phyloP scores from a whole-genome alignment of 2,888 invertebrate species.

The Volucella inanis region DNA sequence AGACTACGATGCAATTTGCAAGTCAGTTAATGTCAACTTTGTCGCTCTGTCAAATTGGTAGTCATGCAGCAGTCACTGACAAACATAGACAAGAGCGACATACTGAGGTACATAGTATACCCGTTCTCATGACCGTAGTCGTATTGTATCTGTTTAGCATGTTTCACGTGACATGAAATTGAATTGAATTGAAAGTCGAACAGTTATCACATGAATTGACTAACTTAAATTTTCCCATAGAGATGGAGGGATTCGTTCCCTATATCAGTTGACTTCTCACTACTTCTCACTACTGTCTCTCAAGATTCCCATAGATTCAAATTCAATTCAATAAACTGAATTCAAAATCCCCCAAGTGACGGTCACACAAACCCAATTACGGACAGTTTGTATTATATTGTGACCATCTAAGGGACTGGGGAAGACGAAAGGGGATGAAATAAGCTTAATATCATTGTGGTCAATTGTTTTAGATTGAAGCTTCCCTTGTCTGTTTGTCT shows the following conservation, averaged over 20 bases:
- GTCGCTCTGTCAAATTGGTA: slow-evolving; percentile 48
- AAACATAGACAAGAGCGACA: slow-evolving; percentile 16
- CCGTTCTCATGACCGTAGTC: slow-evolving; percentile 1
- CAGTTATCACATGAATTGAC: slow-evolving; percentile 47
- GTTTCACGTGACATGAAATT: slow-evolving; percentile 47
- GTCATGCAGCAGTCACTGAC: not conserved
- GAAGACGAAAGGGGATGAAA: slow-evolving; percentile 22
- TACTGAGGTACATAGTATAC: slow-evolving; percentile 1
- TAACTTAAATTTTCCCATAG: slow-evolving; percentile 19
- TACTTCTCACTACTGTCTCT: not conserved
- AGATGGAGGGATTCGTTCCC: slow-evolving; percentile 20
- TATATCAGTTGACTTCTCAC: too few relatives aligned
- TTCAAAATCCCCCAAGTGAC: slow-evolving; percentile 44
- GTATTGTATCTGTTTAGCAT: slow-evolving; percentile 35
- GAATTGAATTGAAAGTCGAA: slow-evolving; percentile 46
- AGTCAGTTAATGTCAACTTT: slow-evolving; percentile 54
- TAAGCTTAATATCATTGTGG: slow-evolving; percentile 64
- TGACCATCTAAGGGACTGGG: too few relatives aligned
- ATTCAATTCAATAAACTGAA: slow-evolving; percentile 31
- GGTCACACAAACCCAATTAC: slow-evolving; percentile 43
- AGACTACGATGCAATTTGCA: slow-evolving; percentile 54
- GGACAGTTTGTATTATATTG: not conserved
- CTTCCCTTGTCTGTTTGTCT: slow-evolving; percentile 47
- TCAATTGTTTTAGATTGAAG: slow-evolving; percentile 74
- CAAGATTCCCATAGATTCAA: slow-evolving; percentile 50